A percentile compares a stretch with the other conserved stretches of the same genome.
Conservation (phyloP, 2,113 vertebrate genomes). For the Sarotherodon lohbergeri region DNA sequence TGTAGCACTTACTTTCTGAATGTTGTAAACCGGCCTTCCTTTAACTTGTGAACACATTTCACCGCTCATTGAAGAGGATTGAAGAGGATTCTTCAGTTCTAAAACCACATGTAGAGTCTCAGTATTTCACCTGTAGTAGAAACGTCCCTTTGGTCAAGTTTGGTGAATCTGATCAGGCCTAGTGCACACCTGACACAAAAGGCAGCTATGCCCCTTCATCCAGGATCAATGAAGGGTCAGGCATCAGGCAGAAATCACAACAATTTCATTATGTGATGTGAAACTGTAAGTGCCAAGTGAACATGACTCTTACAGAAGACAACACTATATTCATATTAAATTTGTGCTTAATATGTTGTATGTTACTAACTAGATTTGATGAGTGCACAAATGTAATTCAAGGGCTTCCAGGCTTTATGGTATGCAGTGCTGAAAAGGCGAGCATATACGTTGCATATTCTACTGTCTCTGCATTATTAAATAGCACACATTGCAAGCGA, state of each 20-base stretch:
- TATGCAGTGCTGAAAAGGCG: background rate
- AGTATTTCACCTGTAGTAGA: background rate
- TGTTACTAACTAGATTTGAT: background rate
- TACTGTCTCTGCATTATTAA: background rate
- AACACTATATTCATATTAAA: fast-evolving
- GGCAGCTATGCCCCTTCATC: background rate
- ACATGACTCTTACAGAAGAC: background rate
- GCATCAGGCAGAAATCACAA: background rate
- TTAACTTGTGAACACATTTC: background rate
- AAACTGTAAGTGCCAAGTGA: background rate
- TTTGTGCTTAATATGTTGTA: background rate
- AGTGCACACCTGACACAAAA: background rate
- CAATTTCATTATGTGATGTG: background rate
- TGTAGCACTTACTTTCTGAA: background rate
- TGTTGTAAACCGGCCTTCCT: background rate
- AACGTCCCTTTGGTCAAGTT: background rate
- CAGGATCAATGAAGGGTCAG: background rate
- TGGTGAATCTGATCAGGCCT: background rate
- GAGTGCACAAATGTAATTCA: background rate
- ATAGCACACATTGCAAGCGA: background rate
- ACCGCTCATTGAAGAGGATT: background rate
- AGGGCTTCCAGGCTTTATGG: background rate
- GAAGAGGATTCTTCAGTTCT: background rate
- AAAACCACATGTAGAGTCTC: background rate
- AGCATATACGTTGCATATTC: background rate